phyloP scores from a whole-genome alignment of 2,113 vertebrate species.

The Lucifuga dentata region DNA sequence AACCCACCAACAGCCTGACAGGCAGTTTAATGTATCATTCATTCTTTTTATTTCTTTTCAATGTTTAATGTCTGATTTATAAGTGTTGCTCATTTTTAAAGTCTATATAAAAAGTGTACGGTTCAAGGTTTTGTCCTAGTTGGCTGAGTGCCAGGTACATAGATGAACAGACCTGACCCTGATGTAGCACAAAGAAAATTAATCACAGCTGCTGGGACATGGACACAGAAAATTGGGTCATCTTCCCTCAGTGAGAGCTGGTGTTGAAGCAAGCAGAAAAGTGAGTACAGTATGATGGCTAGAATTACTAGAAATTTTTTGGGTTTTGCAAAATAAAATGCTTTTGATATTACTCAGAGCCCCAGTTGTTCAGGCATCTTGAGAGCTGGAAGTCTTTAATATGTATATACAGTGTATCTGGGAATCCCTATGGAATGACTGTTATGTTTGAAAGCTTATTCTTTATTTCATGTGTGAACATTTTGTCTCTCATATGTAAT shows the following conservation, averaged over 20 bases:
- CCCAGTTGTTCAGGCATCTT: neutral
- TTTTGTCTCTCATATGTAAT: neutral
- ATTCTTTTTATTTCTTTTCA: neutral
- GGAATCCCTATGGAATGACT: conserved; percentile 12
- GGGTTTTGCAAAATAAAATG: no score
- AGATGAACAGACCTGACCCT: conserved; percentile 36
- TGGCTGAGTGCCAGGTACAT: neutral
- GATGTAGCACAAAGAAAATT: conserved; percentile 45
- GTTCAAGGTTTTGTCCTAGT: conserved; percentile 29
- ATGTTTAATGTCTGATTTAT: conserved; percentile 2
- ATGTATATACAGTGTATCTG: conserved; percentile 2
- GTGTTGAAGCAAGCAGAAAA: conserved; percentile 17
- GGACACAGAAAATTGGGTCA: conserved; percentile 42
- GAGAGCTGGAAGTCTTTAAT: conserved; percentile 12
- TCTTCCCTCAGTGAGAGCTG: conserved; percentile 15
- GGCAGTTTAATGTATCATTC: neutral
- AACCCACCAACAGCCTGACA: neutral
- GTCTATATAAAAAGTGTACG: neutral
- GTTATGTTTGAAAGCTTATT: conserved; percentile 8
- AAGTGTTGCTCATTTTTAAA: neutral
- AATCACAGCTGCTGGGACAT: conserved; percentile 44
- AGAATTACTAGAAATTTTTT: neutral
- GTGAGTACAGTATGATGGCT: neutral
- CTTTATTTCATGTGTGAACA: neutral
- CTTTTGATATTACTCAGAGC: neutral